Conservation (phyloP, 2,113 vertebrate species). For the Rhea pennata region DNA sequence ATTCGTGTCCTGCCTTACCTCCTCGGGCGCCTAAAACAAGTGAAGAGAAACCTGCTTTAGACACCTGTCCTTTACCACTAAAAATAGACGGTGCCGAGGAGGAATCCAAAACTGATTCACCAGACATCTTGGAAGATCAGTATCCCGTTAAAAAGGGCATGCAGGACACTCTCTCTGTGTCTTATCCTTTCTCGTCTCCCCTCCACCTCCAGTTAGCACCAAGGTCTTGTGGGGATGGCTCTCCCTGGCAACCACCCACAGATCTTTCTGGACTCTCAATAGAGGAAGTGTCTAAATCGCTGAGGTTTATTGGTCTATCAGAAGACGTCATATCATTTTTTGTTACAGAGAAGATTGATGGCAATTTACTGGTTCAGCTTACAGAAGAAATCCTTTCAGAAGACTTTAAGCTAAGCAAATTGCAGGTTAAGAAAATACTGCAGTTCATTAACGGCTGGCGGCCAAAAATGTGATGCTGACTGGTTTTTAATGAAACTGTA, state of each 20-base stretch:
- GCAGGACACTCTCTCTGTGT: conserved; percentile 76
- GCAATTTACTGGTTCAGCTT: conserved; percentile 94
- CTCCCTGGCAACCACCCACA: conserved; percentile 90
- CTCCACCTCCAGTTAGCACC: conserved; percentile 75
- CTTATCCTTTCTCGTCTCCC: conserved; percentile 76
- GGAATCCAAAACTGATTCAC: conserved; percentile 69
- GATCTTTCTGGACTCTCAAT: conserved; percentile 91
- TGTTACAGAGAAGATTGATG: conserved; percentile 94
- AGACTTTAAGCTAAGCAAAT: conserved; percentile 97
- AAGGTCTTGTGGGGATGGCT: conserved; percentile 83
- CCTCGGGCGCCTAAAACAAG: conserved; percentile 86
- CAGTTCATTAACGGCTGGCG: conserved; percentile 98
- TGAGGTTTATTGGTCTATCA: conserved; percentile 93
- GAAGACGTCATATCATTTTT: conserved; percentile 91
- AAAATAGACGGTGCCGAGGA: conserved; percentile 79
- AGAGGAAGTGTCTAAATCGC: conserved; percentile 92
- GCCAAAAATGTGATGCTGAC: conserved; percentile 85
- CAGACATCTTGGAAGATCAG: conserved; percentile 76
- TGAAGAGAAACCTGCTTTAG: conserved; percentile 72
- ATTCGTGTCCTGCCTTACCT: conserved; percentile 92
- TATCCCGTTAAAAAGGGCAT: conserved; percentile 76
- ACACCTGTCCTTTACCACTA: conserved; percentile 73
- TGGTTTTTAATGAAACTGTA: conserved; percentile 34
- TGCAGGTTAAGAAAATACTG: conserved; percentile 97
- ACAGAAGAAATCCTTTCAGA: conserved; percentile 96